These are phyloP conservation scores for Adelognathus sp. DNA, from an alignment of 2,888 invertebrate species.

Conservation along the genomic window DNA sequence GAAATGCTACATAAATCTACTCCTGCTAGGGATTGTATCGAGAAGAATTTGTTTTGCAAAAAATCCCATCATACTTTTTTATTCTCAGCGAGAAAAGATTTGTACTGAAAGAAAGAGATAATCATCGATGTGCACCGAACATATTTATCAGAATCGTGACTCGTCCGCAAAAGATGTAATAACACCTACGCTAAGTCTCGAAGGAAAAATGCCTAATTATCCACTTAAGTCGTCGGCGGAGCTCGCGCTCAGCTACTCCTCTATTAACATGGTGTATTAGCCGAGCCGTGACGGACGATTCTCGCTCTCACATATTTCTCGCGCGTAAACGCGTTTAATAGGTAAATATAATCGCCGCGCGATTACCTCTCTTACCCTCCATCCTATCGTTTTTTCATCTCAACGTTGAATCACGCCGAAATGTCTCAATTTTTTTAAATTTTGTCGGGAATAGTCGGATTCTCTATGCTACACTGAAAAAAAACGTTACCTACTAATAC, in stretches of 20 bases:
- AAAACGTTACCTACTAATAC: too few relatives aligned
- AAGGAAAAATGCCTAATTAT: conserved; percentile 72
- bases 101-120: conserved; percentile 43
- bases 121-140: conserved; percentile 41
- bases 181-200: conserved; percentile 65
- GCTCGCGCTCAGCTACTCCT: conserved; percentile 51
- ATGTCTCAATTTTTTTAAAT: background rate
- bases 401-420: background rate
- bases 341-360: conserved; percentile 56
- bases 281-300: conserved; percentile 60
- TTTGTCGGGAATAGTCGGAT: too few relatives aligned
- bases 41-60: background rate
- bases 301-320: conserved; percentile 53
- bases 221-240: conserved; percentile 69
- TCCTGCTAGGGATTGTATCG: too few relatives aligned
- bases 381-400: background rate
- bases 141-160: conserved; percentile 48
- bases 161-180: conserved; percentile 66
- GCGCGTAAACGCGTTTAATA: conserved; percentile 62
- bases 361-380: conserved; percentile 1
- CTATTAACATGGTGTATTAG: conserved; percentile 59
- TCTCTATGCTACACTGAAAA: too few relatives aligned
- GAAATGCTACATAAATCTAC: too few relatives aligned
- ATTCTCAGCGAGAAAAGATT: conserved; percentile 10
- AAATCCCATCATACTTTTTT: background rate